Conservation (phyloP, 2,797 vertebrate species). For the Clangula hyemalis region DNA sequence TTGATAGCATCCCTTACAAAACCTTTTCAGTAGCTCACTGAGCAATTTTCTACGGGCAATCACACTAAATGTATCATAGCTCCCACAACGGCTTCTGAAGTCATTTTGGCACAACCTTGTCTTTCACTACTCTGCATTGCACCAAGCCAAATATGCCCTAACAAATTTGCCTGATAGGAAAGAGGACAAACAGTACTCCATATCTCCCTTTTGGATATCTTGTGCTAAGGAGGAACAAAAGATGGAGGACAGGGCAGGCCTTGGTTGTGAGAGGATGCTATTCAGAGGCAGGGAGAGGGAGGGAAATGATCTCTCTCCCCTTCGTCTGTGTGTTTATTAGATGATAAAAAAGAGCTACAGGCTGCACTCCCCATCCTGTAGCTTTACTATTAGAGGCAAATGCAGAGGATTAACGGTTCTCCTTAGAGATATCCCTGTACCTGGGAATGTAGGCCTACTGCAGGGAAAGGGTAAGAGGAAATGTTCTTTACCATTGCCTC, state of each 20-base stretch:
- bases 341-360: not conserved
- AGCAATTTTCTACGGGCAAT: not conserved
- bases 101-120: not conserved
- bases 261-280: not conserved
- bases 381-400: not conserved
- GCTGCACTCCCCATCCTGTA: not conserved
- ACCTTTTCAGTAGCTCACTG: not conserved
- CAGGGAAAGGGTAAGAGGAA: not conserved
- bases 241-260: not conserved
- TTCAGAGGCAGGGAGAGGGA: not conserved
- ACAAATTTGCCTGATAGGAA: not conserved
- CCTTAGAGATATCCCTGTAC: not conserved
- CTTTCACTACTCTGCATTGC: not conserved
- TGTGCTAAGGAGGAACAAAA: not conserved
- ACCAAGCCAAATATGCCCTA: not conserved
- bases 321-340: not conserved
- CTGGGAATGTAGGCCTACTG: not conserved
- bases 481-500: not conserved
- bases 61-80: not conserved
- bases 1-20: constrained; percentile 2
- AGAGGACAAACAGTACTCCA: not conserved
- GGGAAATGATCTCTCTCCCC: not conserved
- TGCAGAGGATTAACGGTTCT: not conserved
- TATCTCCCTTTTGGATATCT: not conserved
- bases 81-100: not conserved